Evolutionary conservation across 2,113 vertebrate species (phyloP).

Genomic region (Leuciscus idus): DNA sequence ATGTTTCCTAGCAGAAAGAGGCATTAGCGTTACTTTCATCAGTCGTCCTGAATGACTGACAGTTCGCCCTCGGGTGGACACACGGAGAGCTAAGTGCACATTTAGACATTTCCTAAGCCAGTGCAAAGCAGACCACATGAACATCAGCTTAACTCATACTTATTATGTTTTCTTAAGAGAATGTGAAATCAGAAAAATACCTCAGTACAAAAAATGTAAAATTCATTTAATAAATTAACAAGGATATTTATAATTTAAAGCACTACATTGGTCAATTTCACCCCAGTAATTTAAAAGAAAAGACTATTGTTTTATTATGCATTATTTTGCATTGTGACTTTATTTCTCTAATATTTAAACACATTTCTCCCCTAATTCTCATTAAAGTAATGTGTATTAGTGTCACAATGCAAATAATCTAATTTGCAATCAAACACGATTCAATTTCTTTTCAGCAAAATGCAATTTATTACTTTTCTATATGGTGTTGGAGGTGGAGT

Average conservation of each 20-base stretch:
- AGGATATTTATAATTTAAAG: not conserved
- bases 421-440: not conserved
- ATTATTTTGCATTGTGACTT: not conserved
- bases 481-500: not conserved
- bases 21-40: not conserved
- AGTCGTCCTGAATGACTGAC: not conserved
- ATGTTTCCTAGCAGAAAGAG: not conserved
- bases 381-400: not conserved
- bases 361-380: not conserved
- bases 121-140: not conserved
- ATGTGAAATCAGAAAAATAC: not conserved
- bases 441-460: not conserved
- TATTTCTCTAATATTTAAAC: not conserved
- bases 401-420: not conserved
- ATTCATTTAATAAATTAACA: not conserved
- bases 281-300: not conserved
- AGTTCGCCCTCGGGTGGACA: constrained; percentile 13
- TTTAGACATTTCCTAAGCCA: constrained; percentile 33
- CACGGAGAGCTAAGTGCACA: constrained; percentile 35
- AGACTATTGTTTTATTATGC: too few species aligned
- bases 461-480: too few species aligned
- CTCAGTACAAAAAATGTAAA: not conserved
- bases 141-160: not conserved
- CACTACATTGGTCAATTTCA: not conserved
- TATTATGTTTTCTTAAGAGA: not conserved